phyloP scores from a whole-genome alignment of 2,113 vertebrate species.

The Dendropsophus ebraccatus region DNA sequence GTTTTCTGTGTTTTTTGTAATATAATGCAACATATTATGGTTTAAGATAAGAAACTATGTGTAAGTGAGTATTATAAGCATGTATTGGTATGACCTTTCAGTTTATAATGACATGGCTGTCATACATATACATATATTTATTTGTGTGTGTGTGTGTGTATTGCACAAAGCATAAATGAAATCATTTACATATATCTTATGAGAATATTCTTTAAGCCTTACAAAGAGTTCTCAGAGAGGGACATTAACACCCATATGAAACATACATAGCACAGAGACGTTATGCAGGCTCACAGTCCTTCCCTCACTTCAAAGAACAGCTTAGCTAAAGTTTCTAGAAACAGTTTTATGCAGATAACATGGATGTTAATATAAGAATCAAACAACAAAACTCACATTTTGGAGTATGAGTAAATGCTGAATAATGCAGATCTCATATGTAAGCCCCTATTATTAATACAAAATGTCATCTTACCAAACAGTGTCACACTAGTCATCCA shows the following conservation, averaged over 20 bases:
- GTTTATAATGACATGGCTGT: too few species aligned
- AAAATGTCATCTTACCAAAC: constrained; percentile 64
- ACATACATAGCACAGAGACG: background rate
- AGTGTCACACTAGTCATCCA: constrained; percentile 42
- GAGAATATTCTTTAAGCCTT: background rate
- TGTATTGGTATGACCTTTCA: too few species aligned
- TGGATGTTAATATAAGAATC: background rate
- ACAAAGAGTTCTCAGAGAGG: background rate
- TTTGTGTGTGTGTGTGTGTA: too few species aligned
- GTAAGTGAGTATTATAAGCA: too few species aligned
- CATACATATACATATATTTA: too few species aligned
- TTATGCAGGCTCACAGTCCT: background rate
- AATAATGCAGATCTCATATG: background rate
- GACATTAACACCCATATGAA: background rate
- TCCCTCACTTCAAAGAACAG: background rate
- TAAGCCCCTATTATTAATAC: background rate
- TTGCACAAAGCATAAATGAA: too few species aligned
- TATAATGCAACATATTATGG: background rate
- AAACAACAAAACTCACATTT: background rate
- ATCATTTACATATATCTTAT: background rate
- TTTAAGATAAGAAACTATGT: too few species aligned
- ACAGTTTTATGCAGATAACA: background rate
- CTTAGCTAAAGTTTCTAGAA: background rate
- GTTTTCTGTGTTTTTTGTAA: too few species aligned
- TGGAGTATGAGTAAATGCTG: background rate